Base-by-base conservation (phyloP, 2,113 vertebrate genomes). In the Scortum barcoo region DNA sequence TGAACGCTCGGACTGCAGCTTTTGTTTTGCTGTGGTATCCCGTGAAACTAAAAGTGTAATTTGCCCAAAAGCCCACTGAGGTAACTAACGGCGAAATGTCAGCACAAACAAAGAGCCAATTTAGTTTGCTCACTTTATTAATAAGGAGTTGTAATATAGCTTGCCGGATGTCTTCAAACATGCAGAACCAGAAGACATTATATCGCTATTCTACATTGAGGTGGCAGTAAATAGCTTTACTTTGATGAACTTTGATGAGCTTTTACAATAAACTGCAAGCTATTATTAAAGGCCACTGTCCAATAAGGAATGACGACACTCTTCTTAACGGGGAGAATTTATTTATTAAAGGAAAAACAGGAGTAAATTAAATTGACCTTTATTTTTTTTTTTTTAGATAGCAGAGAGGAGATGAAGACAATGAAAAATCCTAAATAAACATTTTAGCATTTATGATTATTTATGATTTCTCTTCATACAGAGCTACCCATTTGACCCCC, bases 361-460 rank as follows among this genome's bases (percentile, higher is more conserved):
- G 48, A 44, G 68, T 54, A 63, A 82, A 72, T 73, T 28, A 46
- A 66, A 22, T 14, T 77, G 81, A 88, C 85, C 87, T 91, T 86
- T 78, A 6, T 20, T 56, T 48, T 80, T 48, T 80, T 80, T 48
- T 80, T 70, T 42, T 36, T 22, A 28, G 33, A 56, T 24, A 30
- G 60, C 2, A n/a, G 22, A 51, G 19, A 44, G 46, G 42, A 66
- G 70, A 67, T 24, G 10, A 60, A 1, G 3, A 68, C 13, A 42
- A 65, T 44, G 6, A 1, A 51, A 53, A 13, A 51, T 42, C 17
- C 11, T 8, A 8, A 17, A 67, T 46, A 54, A 33, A 74, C 8
- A 54, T n/a, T n/a, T n/a, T n/a, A n/a, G n/a, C 6, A 19, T 60
- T 33, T 0, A 50, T 19, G n/a, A n/a, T n/a, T 51, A 30, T 68